These are phyloP conservation scores for Trypoxylus dichotomus DNA, from an alignment of 1,140 invertebrate genomes.

Conservation along the genomic window DNA sequence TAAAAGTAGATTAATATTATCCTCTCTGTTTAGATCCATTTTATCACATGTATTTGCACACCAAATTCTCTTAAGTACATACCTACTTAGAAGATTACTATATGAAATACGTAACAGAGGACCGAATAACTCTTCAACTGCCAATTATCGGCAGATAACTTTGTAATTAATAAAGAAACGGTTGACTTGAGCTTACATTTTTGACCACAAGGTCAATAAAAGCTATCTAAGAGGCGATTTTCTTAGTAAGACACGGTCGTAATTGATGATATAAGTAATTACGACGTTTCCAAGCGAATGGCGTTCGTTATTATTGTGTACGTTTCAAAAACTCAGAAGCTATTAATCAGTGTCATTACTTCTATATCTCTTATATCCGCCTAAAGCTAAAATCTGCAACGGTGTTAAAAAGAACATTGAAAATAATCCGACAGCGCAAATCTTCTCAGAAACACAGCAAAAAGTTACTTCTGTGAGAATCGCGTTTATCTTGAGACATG, in stretches of 20 bases:
- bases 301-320: background rate
- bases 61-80: too few species aligned
- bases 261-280: background rate
- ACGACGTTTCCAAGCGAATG: background rate
- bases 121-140: too few species aligned
- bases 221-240: background rate
- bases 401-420: background rate
- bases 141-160: background rate
- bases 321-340: background rate
- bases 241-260: background rate
- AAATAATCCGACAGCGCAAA: too few species aligned
- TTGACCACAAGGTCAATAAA: background rate
- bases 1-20: too few species aligned
- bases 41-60: too few species aligned
- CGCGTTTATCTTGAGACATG: too few species aligned
- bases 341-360: slow-evolving; percentile 10
- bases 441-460: too few species aligned
- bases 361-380: background rate
- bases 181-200: background rate
- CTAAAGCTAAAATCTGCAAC: background rate
- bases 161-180: background rate
- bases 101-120: too few species aligned
- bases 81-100: too few species aligned
- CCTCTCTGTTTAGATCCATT: too few species aligned
- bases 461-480: too few species aligned